These are phyloP conservation scores for Conus ventricosus DNA, from an alignment of 1,140 invertebrate species.

Conservation along the genomic window DNA sequence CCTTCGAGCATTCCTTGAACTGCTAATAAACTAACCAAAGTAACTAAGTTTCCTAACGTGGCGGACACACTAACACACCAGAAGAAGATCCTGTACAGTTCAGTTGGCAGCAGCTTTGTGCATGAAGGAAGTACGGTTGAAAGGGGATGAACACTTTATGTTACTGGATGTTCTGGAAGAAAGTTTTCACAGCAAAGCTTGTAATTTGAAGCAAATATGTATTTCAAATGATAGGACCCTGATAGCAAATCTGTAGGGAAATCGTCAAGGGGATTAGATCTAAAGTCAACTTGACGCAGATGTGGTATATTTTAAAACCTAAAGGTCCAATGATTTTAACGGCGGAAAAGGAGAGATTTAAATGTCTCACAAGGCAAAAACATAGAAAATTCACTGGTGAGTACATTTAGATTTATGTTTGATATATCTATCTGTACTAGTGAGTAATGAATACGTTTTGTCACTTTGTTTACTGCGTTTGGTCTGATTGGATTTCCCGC, in stretches of 20 bases:
- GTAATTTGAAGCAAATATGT: slow-evolving; percentile 39
- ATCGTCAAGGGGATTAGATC: slow-evolving; percentile 26
- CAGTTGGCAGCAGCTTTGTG: no score
- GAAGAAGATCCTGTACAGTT: no score
- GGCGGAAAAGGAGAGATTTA: slow-evolving; percentile 5
- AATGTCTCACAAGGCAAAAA: not conserved
- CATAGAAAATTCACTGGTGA: not conserved
- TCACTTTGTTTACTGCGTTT: no score
- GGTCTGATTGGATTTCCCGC: no score
- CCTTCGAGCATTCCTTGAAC: slow-evolving; percentile 23
- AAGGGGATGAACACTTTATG: not conserved
- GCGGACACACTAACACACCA: slow-evolving; percentile 38
- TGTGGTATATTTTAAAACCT: slow-evolving; percentile 10
- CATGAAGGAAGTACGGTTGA: slow-evolving; percentile 46
- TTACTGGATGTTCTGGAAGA: not conserved
- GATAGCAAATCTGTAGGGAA: slow-evolving; percentile 39
- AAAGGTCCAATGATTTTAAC: slow-evolving; percentile 18
- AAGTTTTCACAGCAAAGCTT: slow-evolving; percentile 46
- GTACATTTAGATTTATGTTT: not conserved
- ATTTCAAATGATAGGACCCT: slow-evolving; percentile 30
- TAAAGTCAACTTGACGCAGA: slow-evolving; percentile 30
- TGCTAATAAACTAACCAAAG: slow-evolving; percentile 21
- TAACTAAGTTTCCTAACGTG: slow-evolving; percentile 48
- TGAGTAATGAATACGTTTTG: not conserved
- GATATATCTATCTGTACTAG: no score